A percentile compares a stretch with the other conserved stretches of the same genome.
Evolutionary conservation across 2,888 invertebrate genomes (phyloP).

Genomic region (Clistopyga incitator): DNA sequence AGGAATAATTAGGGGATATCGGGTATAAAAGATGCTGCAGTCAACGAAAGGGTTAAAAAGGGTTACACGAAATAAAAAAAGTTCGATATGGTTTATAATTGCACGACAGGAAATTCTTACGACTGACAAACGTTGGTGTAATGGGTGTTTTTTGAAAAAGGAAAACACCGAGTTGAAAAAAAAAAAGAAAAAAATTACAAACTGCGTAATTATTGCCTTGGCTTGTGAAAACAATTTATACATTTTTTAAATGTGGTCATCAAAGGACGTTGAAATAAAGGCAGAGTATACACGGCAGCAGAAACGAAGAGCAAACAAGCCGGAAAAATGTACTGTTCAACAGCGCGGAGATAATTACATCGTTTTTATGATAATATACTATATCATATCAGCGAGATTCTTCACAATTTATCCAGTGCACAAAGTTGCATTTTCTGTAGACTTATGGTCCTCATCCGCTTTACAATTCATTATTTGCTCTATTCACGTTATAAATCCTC

Average conservation of each 20-base stretch:
- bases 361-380: not conserved
- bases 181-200: no score
- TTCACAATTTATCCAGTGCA: not conserved
- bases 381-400: not conserved
- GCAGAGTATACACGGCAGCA: not conserved
- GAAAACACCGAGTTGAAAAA: no score
- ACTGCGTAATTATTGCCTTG: not conserved
- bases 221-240: not conserved
- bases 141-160: no score
- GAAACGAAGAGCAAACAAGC: not conserved
- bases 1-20: no score
- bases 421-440: not conserved
- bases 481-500: not conserved
- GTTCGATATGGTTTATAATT: no score
- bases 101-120: no score
- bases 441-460: not conserved
- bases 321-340: not conserved
- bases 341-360: not conserved
- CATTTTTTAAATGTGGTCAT: not conserved
- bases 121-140: no score
- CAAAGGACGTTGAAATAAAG: constrained; percentile 6
- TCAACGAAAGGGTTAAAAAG: no score
- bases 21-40: no score
- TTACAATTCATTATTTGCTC: not conserved
- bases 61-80: no score